Percentiles rank a stretch among this genome's conserved stretches.
These are phyloP conservation scores for Dipodomys merriami DNA, from an alignment of 2,113 vertebrate genomes.

Conservation along the genomic window DNA sequence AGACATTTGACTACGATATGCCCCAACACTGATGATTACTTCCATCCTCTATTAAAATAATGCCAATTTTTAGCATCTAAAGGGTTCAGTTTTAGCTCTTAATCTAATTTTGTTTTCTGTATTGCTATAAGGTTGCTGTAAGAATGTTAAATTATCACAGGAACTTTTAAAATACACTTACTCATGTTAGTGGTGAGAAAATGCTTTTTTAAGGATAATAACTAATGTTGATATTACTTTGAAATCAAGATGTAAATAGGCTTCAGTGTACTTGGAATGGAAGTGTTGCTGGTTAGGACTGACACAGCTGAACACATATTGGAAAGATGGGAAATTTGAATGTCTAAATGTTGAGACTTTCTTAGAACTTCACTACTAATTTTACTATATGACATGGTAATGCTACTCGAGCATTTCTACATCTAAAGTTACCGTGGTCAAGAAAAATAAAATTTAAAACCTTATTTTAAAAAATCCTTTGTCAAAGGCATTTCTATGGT, in stretches of 20 bases:
- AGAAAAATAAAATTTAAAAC: not conserved
- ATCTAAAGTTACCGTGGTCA: not conserved
- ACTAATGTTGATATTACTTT: not conserved
- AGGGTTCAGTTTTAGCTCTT: not conserved
- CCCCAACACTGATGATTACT: not conserved
- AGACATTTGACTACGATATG: not conserved
- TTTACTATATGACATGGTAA: not conserved
- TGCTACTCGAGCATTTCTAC: not conserved
- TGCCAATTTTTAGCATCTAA: not conserved
- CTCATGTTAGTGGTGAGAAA: not conserved
- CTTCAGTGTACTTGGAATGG: not conserved
- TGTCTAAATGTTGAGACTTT: not conserved
- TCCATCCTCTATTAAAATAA: not conserved
- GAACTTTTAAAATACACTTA: not conserved
- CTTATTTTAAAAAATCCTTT: constrained; percentile 1
- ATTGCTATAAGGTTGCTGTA: accelerated
- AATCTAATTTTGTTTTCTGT: not conserved
- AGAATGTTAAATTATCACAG: not conserved
- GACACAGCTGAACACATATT: not conserved
- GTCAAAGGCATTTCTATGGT: not conserved
- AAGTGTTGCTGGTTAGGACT: not conserved
- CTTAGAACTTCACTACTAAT: not conserved
- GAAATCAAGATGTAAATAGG: not conserved
- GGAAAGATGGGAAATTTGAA: not conserved
- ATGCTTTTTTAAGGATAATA: constrained; percentile 18